Base-by-base conservation (phyloP, 1,140 invertebrate genomes). In the Conus ventricosus region DNA sequence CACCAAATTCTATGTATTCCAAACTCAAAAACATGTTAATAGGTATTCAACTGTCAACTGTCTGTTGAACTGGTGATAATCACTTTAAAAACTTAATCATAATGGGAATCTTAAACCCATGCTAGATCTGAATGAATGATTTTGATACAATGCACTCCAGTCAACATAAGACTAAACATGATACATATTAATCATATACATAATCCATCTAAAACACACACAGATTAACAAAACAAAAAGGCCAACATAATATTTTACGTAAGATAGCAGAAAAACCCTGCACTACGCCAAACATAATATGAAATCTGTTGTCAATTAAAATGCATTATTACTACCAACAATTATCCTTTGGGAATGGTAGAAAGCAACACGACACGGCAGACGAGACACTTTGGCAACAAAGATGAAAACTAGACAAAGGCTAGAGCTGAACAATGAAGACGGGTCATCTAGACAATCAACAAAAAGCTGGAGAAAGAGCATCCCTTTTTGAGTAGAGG, bases 401-500 rank as follows among this genome's bases (percentile, higher is more conserved):
- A 20, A 20, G 23, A 71, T 20, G 67, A 13, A 71, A 71, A 71
- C 13, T 71, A n/a, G 13, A 71, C 67, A 71, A 1, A 20, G 15
- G 23, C 67, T 71, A n/a, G 13, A 71, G 23, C 67, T n/a, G 20
- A 71, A 71, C 67, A 71, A 23, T 60, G 57, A 60, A 60, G 57
- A 60, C 67, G 67, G 67, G 23, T 71, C 67, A 71, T 71, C 67
- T 71, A 23, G 67, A 71, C 67, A 71, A 71, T 71, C 0, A 20
- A 71, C 67, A n/a, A 23, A 71, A 71, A 20, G 67, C 23, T 23
- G 67, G 67, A 71, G 67, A 71, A 76, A 86, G 85, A 71, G 75
- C 53, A 23, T 54, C 75, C 85, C 67, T 71, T 71, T 86, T 39
- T 80, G 5, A 57, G 10, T 78, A 88, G 84, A 87, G 84, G 87